phyloP scores from a whole-genome alignment of 2,797 vertebrate species.

The Lutjanus campechanus region DNA sequence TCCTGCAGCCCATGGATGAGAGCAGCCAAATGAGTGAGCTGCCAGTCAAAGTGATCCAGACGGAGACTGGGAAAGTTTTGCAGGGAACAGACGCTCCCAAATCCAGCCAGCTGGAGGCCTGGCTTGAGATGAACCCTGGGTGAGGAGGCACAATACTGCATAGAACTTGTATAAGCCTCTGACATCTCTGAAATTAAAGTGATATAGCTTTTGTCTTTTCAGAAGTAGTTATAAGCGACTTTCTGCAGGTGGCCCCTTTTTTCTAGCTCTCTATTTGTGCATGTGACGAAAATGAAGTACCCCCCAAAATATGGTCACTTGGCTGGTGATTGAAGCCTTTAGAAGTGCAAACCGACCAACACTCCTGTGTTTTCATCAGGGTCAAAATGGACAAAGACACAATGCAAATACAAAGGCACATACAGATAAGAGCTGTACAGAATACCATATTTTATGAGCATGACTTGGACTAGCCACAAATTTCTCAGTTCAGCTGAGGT shows the following conservation, averaged over 20 bases:
- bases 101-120: slow-evolving; percentile 97
- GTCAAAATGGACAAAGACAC: background rate
- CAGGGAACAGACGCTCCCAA: slow-evolving; percentile 97
- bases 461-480: too few relatives aligned
- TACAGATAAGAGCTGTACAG: too few relatives aligned
- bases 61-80: slow-evolving; percentile 96
- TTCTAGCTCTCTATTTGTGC: background rate
- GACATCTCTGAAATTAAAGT: background rate
- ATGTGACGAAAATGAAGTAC: background rate
- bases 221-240: background rate
- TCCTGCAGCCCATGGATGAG: slow-evolving; percentile 93
- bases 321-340: too few relatives aligned
- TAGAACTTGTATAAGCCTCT: background rate
- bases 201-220: background rate
- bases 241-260: background rate
- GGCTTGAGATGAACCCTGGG: slow-evolving; percentile 99
- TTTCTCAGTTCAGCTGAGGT: too few relatives aligned
- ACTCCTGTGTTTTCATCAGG: background rate
- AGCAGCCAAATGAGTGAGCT: slow-evolving; percentile 99
- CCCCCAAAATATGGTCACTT: background rate
- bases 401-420: background rate
- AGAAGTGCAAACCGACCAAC: background rate
- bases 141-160: slow-evolving; percentile 66
- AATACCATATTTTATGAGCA: too few relatives aligned
- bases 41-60: slow-evolving; percentile 98